Conservation (phyloP, 2,888 invertebrate species). For the Teleogryllus oceanicus region DNA sequence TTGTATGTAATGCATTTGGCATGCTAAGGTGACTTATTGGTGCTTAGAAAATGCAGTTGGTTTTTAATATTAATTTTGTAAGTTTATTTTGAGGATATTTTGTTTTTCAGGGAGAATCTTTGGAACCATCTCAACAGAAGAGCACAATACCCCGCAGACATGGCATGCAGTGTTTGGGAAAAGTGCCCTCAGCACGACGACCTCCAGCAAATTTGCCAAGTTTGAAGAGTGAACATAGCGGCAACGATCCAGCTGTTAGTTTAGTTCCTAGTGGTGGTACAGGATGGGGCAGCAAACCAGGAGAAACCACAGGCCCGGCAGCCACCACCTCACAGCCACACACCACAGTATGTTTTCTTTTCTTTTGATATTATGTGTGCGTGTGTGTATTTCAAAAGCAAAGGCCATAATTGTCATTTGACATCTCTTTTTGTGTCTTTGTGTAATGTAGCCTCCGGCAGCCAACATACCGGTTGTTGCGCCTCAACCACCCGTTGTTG, state of each 20-base stretch:
- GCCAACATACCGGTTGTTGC: slow-evolving; percentile 41
- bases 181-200: slow-evolving; percentile 95
- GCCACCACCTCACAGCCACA: slow-evolving; percentile 29
- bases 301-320: slow-evolving; percentile 47
- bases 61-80: neutral
- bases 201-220: slow-evolving; percentile 99
- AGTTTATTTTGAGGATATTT: slow-evolving; percentile 21
- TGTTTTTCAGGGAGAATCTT: slow-evolving; percentile 70
- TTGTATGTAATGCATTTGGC: no score
- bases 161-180: slow-evolving; percentile 99
- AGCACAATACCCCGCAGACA: slow-evolving; percentile 92
- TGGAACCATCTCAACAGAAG: slow-evolving; percentile 83
- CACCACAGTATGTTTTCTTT: slow-evolving; percentile 12
- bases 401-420: no score
- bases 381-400: no score
- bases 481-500: slow-evolving; percentile 42
- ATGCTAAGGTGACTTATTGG: no score
- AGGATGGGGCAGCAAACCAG: slow-evolving; percentile 70
- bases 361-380: no score
- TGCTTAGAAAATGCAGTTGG: no score
- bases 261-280: slow-evolving; percentile 74
- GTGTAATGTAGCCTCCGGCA: slow-evolving; percentile 40
- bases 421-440: neutral
- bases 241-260: slow-evolving; percentile 72
- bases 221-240: slow-evolving; percentile 91